phyloP scores from a whole-genome alignment of 2,113 vertebrate genomes.

The Meriones unguiculatus region DNA sequence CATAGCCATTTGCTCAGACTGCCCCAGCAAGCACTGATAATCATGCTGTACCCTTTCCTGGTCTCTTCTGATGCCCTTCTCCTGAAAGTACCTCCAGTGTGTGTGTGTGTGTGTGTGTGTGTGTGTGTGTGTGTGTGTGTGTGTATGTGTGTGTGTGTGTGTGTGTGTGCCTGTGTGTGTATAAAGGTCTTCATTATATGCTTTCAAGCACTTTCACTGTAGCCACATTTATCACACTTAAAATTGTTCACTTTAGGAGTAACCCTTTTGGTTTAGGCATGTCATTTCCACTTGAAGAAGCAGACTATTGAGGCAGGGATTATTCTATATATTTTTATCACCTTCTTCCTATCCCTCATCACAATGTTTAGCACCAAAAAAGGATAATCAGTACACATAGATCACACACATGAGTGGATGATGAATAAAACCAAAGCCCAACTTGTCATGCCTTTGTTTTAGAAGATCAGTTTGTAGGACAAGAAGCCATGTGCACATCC shows the following conservation, averaged over 20 bases:
- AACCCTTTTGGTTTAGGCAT: not conserved
- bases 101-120: not conserved
- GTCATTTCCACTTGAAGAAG: not conserved
- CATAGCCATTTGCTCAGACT: not conserved
- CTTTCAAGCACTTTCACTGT: not conserved
- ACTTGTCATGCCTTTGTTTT: not conserved
- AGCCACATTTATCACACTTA: not conserved
- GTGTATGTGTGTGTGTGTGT: not conserved
- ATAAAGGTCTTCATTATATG: not conserved
- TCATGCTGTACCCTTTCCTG: not conserved
- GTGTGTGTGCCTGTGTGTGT: not conserved
- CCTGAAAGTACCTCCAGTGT: not conserved
- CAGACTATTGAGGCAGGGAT: not conserved
- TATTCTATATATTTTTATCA: not conserved
- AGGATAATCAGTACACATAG: not conserved
- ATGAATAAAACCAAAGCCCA: not conserved
- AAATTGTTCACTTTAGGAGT: not conserved
- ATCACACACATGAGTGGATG: not conserved
- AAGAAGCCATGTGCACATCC: not conserved
- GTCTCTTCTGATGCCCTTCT: not conserved
- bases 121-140: not conserved
- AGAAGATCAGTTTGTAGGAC: not conserved
- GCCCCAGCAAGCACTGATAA: not conserved
- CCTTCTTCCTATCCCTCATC: not conserved
- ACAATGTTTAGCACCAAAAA: not conserved